Evolutionary conservation across 2,888 invertebrate genomes (phyloP).

Genomic region (Ormyrus pomaceus): DNA sequence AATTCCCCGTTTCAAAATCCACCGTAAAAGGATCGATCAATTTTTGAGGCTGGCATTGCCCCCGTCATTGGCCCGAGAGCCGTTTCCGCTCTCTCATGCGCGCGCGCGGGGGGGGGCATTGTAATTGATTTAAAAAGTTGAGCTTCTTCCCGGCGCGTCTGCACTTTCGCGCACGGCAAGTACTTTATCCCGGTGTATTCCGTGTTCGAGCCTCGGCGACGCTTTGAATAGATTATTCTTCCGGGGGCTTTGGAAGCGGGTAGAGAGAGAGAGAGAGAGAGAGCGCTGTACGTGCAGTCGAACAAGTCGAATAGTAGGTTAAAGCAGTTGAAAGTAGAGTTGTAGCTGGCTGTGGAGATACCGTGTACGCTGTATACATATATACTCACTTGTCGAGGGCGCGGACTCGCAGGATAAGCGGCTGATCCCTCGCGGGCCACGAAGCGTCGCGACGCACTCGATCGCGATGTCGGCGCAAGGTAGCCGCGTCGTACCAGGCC

Average conservation of each 20-base stretch:
- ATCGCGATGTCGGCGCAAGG: constrained; percentile 71
- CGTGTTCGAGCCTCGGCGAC: background rate
- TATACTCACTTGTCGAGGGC: constrained; percentile 71
- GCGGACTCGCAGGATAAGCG: constrained; percentile 70
- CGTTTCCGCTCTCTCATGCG: too few relatives aligned
- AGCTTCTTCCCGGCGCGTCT: too few relatives aligned
- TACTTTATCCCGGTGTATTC: background rate
- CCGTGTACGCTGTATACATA: background rate
- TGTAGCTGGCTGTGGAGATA: background rate
- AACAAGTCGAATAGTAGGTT: constrained; percentile 27
- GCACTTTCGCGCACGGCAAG: too few relatives aligned
- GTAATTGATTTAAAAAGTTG: too few relatives aligned
- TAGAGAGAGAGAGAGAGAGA: background rate
- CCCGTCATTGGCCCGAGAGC: too few relatives aligned
- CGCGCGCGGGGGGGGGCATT: too few relatives aligned
- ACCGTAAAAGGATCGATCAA: too few relatives aligned
- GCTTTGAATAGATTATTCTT: background rate
- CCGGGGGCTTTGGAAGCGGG: background rate
- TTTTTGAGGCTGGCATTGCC: too few relatives aligned
- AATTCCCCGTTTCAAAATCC: too few relatives aligned
- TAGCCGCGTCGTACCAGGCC: constrained; percentile 70
- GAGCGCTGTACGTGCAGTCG: background rate
- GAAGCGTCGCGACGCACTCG: constrained; percentile 71
- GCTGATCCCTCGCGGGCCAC: constrained; percentile 67
- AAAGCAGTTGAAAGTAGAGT: constrained; percentile 27